Percentiles rank a stretch among this genome's conserved stretches.
These are phyloP conservation scores for Caenorhabditis japonica DNA, from an alignment of 2,888 invertebrate genomes.

Conservation along the genomic window DNA sequence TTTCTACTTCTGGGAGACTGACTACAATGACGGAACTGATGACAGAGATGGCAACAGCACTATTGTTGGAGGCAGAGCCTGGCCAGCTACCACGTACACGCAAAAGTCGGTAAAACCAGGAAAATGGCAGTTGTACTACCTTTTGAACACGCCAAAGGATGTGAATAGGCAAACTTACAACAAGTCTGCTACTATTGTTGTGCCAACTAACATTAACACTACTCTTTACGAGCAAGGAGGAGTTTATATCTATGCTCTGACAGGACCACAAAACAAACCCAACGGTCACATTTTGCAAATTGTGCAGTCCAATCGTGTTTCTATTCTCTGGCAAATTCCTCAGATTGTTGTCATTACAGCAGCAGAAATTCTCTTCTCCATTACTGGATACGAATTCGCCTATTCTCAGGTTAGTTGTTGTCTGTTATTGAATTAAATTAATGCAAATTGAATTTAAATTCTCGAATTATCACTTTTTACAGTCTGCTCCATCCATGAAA, in stretches of 20 bases:
- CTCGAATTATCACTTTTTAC: too few species aligned
- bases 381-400: slow-evolving; percentile 79
- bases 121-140: slow-evolving; percentile 71
- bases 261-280: slow-evolving; percentile 47
- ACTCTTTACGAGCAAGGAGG: slow-evolving; percentile 68
- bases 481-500: slow-evolving; percentile 92
- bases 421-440: not conserved
- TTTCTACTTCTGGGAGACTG: slow-evolving; percentile 70
- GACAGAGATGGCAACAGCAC: slow-evolving; percentile 42
- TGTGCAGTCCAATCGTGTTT: slow-evolving; percentile 70
- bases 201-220: slow-evolving; percentile 4
- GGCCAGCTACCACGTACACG: slow-evolving; percentile 38
- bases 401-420: slow-evolving; percentile 67
- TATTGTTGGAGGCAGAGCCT: not conserved
- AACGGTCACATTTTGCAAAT: slow-evolving; percentile 31
- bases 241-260: slow-evolving; percentile 63
- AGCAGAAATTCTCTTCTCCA: slow-evolving; percentile 79
- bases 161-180: slow-evolving; percentile 57
- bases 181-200: slow-evolving; percentile 42
- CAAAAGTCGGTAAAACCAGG: slow-evolving; percentile 72
- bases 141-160: slow-evolving; percentile 64
- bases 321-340: slow-evolving; percentile 78
- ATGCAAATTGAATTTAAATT: too few species aligned
- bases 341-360: slow-evolving; percentile 79
- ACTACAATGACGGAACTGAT: slow-evolving; percentile 51